Base-by-base conservation (phyloP, 1,140 invertebrate genomes). In the Aphis gossypii region DNA sequence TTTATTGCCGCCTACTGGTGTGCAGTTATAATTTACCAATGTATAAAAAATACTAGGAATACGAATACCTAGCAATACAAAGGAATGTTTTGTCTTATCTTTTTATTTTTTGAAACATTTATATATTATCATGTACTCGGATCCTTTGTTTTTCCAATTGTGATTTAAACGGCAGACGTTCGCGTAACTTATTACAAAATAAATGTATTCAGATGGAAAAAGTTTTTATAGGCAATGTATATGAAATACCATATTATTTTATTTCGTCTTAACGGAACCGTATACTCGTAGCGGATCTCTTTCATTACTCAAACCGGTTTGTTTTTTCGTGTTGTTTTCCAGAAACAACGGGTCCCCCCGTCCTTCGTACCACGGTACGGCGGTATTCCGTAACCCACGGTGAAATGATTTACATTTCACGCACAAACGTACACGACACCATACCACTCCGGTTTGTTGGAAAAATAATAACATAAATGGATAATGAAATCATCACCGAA, bases 371-470 rank as follows among this genome's bases (percentile, higher is more conserved):
- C 44, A 6, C 6, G 2, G 18, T 48, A 48, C n/a, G 38, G 0
- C 2, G 25, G 48, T 90, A 90, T 60, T 60, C 35, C 88, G 51
- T 87, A 90, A 90, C 35, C 54, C 88, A 41, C 30, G 5, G 54
- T 60, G 88, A 60, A 90, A 90, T 60, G 54, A 90, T 90, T 90
- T 90, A 60, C 41, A 60, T 90, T 90, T 90, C 14, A 90, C 38
- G 54, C 51, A 60, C 38, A 90, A 60, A 60, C 51, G 60, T 35
- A 54, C 48, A 21, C 86, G 25, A 76, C 48, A 14, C 46, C 0
- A 41, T n/a, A n/a, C 18, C 46, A 88, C 88, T 90, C 54, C 54
- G 54, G 35, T 87, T 87, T 48, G n/a, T 44, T 38, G 23, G 35
- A 90, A 25, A 35, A 60, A 90, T 90, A 56, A 90, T 60, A 60